Base-by-base conservation (phyloP, 1,140 invertebrate species). In the Drosophila nikananu region DNA sequence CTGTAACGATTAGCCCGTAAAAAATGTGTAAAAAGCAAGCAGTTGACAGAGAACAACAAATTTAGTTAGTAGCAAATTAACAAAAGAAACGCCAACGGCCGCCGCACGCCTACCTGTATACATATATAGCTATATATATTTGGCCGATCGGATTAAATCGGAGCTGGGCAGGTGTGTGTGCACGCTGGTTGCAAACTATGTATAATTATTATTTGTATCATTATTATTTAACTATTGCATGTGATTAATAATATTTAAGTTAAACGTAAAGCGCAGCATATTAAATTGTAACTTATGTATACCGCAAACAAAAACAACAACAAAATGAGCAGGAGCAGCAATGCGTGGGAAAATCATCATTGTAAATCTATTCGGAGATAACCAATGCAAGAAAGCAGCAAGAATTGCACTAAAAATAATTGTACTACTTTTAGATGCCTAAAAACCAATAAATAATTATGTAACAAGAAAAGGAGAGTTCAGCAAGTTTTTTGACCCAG, bases 211-310 rank as follows among this genome's bases (percentile, higher is more conserved):
- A 80, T 89, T 86, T 80, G 87, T 86, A 82, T 60, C 59, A 80
- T 86, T 89, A 90, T 89, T 91, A 90, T 90, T 90, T 90, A 90
- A 90, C 86, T 90, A 91, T 90, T 90, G 86, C 86, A 90, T 90
- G 86, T 90, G 86, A 90, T 90, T 90, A 90, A 90, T 90, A 90
- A 90, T 90, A 90, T 90, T 86, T 90, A 90, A 90, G 86, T 90
- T 90, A 90, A 86, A 82, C 82, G 75, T 86, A 90, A 90, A 90
- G 54, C 67, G 75, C 80, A 91, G 81, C 86, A 90, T 90, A 90
- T 90, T 86, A 74, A 79, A 90, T 81, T 80, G 86, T 90, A 90
- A 90, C 86, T 90, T 90, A 90, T 90, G 86, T 90, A 90, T 90
- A 90, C 86, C 86, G 74, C 79, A 80, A 71, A 48, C 25, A 48